These are phyloP conservation scores for Vanessa tameamea DNA, from an alignment of 1,140 invertebrate species.

Conservation along the genomic window DNA sequence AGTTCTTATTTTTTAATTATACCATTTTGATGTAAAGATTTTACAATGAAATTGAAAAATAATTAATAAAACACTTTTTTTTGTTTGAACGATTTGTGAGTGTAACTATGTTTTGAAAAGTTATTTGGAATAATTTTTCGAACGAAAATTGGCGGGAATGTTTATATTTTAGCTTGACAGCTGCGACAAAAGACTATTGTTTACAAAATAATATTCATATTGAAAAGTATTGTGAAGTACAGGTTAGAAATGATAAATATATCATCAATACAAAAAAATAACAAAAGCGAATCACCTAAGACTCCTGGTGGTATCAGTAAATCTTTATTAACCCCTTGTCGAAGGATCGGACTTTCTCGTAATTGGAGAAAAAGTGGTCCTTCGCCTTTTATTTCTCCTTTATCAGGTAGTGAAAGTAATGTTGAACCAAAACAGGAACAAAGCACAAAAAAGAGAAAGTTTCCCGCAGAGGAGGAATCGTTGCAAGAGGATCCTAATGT, in stretches of 20 bases:
- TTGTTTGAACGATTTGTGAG: too few species aligned
- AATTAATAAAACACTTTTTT: too few species aligned
- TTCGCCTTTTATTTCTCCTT: constrained; percentile 69
- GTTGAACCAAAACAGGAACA: constrained; percentile 36
- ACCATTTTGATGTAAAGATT: too few species aligned
- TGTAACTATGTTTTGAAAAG: too few species aligned
- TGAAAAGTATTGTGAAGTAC: not conserved
- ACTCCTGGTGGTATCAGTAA: constrained; percentile 74
- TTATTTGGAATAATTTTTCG: not conserved
- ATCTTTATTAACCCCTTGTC: constrained; percentile 65
- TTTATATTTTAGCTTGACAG: constrained; percentile 34
- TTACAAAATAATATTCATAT: constrained; percentile 1
- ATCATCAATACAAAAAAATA: constrained; percentile 38
- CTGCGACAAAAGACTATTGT: not conserved
- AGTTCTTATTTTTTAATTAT: too few species aligned
- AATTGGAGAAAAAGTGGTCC: constrained; percentile 63
- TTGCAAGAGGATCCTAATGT: constrained; percentile 4
- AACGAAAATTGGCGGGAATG: constrained; percentile 23
- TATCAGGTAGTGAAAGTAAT: constrained; percentile 39
- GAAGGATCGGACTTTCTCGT: constrained; percentile 67
- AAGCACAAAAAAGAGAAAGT: constrained; percentile 46
- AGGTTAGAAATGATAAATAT: constrained; percentile 30
- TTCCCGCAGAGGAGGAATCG: constrained; percentile 12
- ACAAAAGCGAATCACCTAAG: constrained; percentile 60
- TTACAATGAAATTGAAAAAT: too few species aligned